These are phyloP conservation scores for Lepisosteus osseus DNA, from an alignment of 2,113 vertebrate genomes.

Conservation along the genomic window DNA sequence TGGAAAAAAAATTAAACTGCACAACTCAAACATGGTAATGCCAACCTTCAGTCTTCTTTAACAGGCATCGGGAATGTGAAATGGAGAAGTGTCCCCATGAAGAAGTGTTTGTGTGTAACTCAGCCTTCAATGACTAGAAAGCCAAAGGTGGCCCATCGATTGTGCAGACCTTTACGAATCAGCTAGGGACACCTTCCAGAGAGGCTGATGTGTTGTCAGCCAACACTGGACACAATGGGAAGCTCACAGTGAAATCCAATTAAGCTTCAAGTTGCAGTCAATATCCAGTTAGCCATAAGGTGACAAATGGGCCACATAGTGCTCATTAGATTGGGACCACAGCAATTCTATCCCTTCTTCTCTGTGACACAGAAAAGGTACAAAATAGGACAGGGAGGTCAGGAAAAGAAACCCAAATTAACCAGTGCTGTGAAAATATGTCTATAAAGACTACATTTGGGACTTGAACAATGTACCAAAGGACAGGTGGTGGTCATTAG, in stretches of 20 bases:
- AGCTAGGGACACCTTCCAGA: neutral
- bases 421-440: conserved; percentile 7
- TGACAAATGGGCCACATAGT: neutral
- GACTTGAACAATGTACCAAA: neutral
- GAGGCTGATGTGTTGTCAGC: neutral
- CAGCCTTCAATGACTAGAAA: neutral
- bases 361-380: neutral
- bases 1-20: no score
- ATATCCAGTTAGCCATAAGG: conserved; percentile 3
- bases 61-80: no score
- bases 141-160: neutral
- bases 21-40: no score
- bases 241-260: conserved; percentile 21
- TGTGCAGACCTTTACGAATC: neutral
- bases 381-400: neutral
- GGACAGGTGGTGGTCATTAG: neutral
- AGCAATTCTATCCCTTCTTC: neutral
- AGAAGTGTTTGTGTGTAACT: no score
- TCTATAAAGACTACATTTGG: neutral
- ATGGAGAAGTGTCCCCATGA: no score
- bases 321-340: conserved; percentile 1
- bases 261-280: conserved; percentile 13
- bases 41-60: no score
- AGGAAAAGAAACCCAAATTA: conserved; percentile 14
- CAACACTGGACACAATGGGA: neutral